phyloP scores from a whole-genome alignment of 2,888 invertebrate species.

The Noctua pronuba region DNA sequence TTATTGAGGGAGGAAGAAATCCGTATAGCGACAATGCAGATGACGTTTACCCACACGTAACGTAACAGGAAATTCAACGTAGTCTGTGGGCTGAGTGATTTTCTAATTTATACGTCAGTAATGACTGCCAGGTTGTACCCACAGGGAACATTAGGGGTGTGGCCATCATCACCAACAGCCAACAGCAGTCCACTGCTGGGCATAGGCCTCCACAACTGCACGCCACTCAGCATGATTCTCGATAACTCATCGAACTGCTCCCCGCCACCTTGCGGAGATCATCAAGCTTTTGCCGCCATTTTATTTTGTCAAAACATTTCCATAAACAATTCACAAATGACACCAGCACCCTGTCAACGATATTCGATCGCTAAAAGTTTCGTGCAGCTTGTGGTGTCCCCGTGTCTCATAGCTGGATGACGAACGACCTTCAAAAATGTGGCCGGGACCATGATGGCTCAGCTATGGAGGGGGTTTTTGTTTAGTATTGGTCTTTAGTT shows the following conservation, averaged over 20 bases:
- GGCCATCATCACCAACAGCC: neutral
- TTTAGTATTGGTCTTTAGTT: no score
- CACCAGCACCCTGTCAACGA: neutral
- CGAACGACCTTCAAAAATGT: no score
- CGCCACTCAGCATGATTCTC: neutral
- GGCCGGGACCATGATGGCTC: no score
- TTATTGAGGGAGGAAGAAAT: slow-evolving; percentile 5
- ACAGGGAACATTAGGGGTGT: neutral
- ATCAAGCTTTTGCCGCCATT: neutral
- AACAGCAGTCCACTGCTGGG: neutral
- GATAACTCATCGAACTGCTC: neutral
- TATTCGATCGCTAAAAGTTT: neutral
- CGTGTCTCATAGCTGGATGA: neutral
- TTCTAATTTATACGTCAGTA: slow-evolving; percentile 17
- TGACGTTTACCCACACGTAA: neutral
- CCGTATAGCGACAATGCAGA: neutral
- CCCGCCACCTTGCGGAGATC: no score
- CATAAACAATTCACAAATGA: neutral
- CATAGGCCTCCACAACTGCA: neutral
- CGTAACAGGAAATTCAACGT: slow-evolving; percentile 21
- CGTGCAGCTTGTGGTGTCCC: neutral
- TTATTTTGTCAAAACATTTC: neutral
- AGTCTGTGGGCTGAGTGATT: slow-evolving; percentile 5
- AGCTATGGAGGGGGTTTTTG: no score
- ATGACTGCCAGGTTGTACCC: neutral